Percentiles rank a stretch among this genome's conserved stretches.
Conservation (phyloP, 1,140 invertebrate species). For the Micrasema longulum region DNA sequence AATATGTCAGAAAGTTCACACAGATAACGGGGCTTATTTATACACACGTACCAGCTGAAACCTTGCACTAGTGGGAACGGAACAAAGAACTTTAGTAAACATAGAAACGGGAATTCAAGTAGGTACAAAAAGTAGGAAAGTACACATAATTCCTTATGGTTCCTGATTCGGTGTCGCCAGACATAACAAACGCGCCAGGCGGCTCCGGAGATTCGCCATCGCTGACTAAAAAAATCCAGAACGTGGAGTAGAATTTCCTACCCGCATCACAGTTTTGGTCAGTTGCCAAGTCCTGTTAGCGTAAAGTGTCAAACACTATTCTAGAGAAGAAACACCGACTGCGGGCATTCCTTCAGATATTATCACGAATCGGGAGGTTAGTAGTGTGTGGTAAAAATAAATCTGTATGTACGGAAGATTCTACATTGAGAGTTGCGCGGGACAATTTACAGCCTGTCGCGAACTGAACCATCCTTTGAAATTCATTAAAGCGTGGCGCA, state of each 20-base stretch:
- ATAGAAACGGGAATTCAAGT: too few relatives aligned
- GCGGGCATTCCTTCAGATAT: conserved; percentile 2
- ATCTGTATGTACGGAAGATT: conserved; percentile 12
- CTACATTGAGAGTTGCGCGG: conserved; percentile 30
- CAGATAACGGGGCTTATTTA: too few relatives aligned
- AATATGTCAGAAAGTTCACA: too few relatives aligned
- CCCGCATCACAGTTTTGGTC: conserved; percentile 37
- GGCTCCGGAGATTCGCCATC: too few relatives aligned
- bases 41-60: too few relatives aligned
- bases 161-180: too few relatives aligned
- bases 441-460: conserved; percentile 49
- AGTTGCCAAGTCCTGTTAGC: conserved; percentile 40
- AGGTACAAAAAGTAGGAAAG: too few relatives aligned
- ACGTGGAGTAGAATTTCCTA: conserved; percentile 11
- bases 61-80: too few relatives aligned
- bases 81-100: too few relatives aligned
- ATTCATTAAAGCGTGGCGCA: conserved; percentile 52
- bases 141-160: too few relatives aligned
- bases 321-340: not conserved
- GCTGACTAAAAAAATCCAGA: not conserved
- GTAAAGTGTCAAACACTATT: conserved; percentile 34
- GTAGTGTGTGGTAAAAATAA: conserved; percentile 22
- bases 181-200: too few relatives aligned
- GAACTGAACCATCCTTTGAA: conserved; percentile 45
- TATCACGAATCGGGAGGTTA: conserved; percentile 19